These are phyloP conservation scores for Toxotes chatareus DNA, from an alignment of 2,113 vertebrate species.

Conservation along the genomic window DNA sequence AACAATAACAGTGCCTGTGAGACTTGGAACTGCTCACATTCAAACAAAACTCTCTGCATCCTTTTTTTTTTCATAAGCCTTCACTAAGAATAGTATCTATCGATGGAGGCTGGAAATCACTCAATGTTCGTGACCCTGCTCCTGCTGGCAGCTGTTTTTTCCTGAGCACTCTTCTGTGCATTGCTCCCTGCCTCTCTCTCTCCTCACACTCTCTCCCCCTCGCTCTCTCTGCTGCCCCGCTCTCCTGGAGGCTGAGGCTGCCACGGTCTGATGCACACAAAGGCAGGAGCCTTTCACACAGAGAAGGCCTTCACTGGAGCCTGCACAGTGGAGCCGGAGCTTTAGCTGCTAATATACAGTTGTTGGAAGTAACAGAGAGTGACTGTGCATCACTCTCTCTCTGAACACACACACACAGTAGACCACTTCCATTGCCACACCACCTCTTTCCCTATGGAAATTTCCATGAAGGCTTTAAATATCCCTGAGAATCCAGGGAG, in stretches of 20 bases:
- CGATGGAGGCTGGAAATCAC: slow-evolving; percentile 63
- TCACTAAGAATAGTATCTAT: slow-evolving; percentile 70
- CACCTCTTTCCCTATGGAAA: slow-evolving; percentile 77
- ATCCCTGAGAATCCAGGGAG: slow-evolving; percentile 78
- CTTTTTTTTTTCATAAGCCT: slow-evolving; percentile 46
- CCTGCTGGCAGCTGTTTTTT: slow-evolving; percentile 71
- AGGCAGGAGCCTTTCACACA: slow-evolving; percentile 66
- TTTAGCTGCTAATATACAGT: slow-evolving; percentile 64
- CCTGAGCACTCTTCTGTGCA: slow-evolving; percentile 66
- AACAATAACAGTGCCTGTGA: slow-evolving; percentile 27
- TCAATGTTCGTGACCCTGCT: slow-evolving; percentile 65
- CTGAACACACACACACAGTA: slow-evolving; percentile 4
- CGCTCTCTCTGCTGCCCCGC: slow-evolving; percentile 31
- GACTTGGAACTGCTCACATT: slow-evolving; percentile 42
- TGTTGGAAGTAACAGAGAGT: slow-evolving; percentile 67
- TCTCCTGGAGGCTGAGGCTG: slow-evolving; percentile 73
- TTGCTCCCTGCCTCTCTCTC: slow-evolving; percentile 34
- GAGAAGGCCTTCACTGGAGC: slow-evolving; percentile 65
- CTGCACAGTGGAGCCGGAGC: slow-evolving; percentile 51
- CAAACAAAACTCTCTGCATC: slow-evolving; percentile 47
- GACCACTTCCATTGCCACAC: slow-evolving; percentile 59
- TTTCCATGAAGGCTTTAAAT: slow-evolving; percentile 82
- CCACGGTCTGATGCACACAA: slow-evolving; percentile 72
- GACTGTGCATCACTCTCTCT: slow-evolving; percentile 57
- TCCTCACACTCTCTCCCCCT: background rate